Base-by-base conservation (phyloP, 2,888 invertebrate species). In the Plagodis pulveraria region DNA sequence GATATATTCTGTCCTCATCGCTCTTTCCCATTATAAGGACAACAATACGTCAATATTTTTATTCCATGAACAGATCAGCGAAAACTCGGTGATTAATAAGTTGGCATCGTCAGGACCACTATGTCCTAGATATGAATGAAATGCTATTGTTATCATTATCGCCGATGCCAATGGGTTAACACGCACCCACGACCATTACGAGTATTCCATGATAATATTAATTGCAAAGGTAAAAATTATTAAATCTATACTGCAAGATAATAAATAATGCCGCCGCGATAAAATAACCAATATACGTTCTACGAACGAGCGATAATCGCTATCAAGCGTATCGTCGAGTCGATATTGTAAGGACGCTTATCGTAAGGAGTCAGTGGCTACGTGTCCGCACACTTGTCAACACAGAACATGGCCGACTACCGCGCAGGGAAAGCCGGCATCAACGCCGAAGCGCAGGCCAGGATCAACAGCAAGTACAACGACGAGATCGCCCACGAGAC, bases 381-480 rank as follows among this genome's bases (percentile, higher is more conserved):
- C 86, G 86, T 86, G 89, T 81, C 86, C 76, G 81, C 72, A 80
- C 77, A 78, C 67, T 77, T 78, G 85, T 78, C 69, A 87, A 83
- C 88, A 91, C 83, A 74, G 69, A 85, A 81, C 70, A 92, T 92
- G 92, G 91, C 89, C 43, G 91, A 92, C 54, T 84, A 88, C 67
- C 87, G 92, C 65, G 92, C 92, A 72, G 89, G 85, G 6, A 92
- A 92, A 76, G 87, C 92, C 73, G 92, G 92, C 76, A 91, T 92
- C 83, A 92, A 92, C 78, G 92, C 91, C 63, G 88, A 91, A 66
- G 92, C 92, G 10, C 92, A 92, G 71, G 87, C 87, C 41, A 82
- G 81, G 96, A 98, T 99, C 78, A 96, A 98, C 86, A 97, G 98
- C 88, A 99, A 99, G 93, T 99, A 99, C 94, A 99, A 97, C 87